Base-by-base conservation (phyloP, 2,113 vertebrate species). In the Hydrolagus affinis region DNA sequence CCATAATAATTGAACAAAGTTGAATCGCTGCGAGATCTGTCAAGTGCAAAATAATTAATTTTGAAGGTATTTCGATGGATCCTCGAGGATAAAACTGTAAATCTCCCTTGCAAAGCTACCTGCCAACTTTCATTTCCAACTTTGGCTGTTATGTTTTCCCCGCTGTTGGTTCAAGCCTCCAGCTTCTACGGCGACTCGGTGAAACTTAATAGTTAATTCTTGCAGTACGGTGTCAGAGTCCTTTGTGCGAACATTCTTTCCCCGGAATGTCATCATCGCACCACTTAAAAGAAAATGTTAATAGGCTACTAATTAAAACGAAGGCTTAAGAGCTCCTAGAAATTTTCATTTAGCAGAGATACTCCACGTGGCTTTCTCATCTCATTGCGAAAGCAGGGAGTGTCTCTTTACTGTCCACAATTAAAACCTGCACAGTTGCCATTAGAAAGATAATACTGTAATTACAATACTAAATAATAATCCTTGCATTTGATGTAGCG, bases 231-330 rank as follows among this genome's bases (percentile, higher is more conserved):
- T 17, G 32, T 0, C 28, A 83, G 4, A 8, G 66, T 83, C 23
- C 60, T 30, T n/a, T 25, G 8, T 80, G 77, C 28, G 59, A 19
- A 17, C 23, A 78, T 60, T 62, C 57, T 62, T 62, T 62, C 3
- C 23, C 23, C 8, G 8, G 3, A 0, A 80, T 30, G 10, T 80
- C 10, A 2, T 30, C 64, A 19, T 80, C 30, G 17, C 23, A 64
- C 25, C 15, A 68, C 59, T 80, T 80, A 11, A 64, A n/a, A 57
- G 12, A 75, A 80, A 23, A 64, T 83, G 60, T 30, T 83, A 83
- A 66, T 83, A 32, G 62, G 32, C 15, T 66, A 11, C 25, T 83
- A 66, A 83, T 83, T 83, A 30, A 83, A 66, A 83, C 19, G 21
- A 30, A 83, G 21, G 19, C 62, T 4, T 64, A 15, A 68, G 77